Evolutionary conservation across 1,140 invertebrate species (phyloP), one percentile per base, ranked within the genome.

Genomic region (Ips nitidus): DNA sequence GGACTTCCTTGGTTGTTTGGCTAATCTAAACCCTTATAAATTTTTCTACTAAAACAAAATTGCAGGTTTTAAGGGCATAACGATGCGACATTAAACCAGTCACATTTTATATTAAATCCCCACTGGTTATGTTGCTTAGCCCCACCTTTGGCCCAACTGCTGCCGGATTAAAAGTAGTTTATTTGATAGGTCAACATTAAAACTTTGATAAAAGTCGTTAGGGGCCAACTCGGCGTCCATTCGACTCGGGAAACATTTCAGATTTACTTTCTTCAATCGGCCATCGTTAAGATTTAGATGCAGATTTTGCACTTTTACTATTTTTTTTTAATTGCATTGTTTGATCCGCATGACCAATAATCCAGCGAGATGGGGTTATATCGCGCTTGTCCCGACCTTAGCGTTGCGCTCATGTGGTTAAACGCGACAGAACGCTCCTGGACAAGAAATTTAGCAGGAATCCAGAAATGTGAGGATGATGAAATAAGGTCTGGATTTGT

Each of bases 201-300:
- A 65, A 65, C 62, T 65, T 65, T 65, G 62, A 65, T 65, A 65
- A 55, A 42, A 65, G 62, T 65, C 62, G 62, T 65, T 65, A 56
- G 62, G 40, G 60, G 52, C 41, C 42, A 52, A 41, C 52, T 43
- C n/a, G 53, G 45, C 7, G 62, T 65, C 62, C 62, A 65, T 65
- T 65, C 56, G n/a, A n/a, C 45, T 62, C 60, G 22, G 40, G 38
- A 62, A 62, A 62, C 36, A 62, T 43, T 55, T 45, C 36, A 43
- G 62, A 61, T 61, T 65, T 65, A 65, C 52, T 41, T 55, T 62
- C 40, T 45, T 56, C 52, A 65, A 65, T 65, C 52, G 41, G 52
- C 52, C 52, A 65, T 65, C 62, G 40, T 65, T 52, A 55, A 65
- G 62, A 65, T 65, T 53, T 62, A 53, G 52, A 52, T 55, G 41